Base-by-base conservation (phyloP, 2,797 vertebrate species). In the Ctenopoma kingsleyae region DNA sequence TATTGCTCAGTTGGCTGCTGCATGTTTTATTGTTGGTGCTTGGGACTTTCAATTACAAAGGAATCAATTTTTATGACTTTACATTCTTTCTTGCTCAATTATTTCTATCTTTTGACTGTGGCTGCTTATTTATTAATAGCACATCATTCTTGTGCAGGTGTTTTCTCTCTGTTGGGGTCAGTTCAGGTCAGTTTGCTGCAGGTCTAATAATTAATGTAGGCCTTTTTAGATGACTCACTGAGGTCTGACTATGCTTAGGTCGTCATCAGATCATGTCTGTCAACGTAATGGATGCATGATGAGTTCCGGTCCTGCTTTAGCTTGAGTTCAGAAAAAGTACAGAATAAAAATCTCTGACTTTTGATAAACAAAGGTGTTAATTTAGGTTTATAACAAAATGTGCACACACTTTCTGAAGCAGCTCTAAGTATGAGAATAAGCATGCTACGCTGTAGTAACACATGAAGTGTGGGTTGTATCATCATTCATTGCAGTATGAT, bases 401-500 rank as follows among this genome's bases (percentile, higher is more conserved):
- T 23, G 19, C 12, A 15, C 3, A 22, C 38, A 40, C 19, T 46
- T 22, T 32, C 7, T 38, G 16, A 55, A 40, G 22, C 32, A 32
- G 6, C 32, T 53, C 3, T 35, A 43, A 3, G 8, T 9, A 17
- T 64, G 41, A n/a, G 53, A 36, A 35, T 40, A 40, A 23, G 67
- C 9, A 59, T 41, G 15, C 35, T 67, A 58, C 13, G 51, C 0
- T 25, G 32, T 19, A 41, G 32, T 25, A n/a, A n/a, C n/a, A n/a
- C 49, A 67, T 52, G 3, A 32, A 38, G 41, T 61, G 49, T 36
- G 38, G 19, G 15, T 22, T 51, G 44, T 52, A 54, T 52, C 25
- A 30, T 67, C 38, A 30, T 40, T 53, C 53, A 59, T 23, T 53
- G 51, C 43, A 63, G 36, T 47, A 5, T 70, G 47, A 62, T 48